phyloP scores from a whole-genome alignment of 2,888 invertebrate species.

The Eulithis testata region DNA sequence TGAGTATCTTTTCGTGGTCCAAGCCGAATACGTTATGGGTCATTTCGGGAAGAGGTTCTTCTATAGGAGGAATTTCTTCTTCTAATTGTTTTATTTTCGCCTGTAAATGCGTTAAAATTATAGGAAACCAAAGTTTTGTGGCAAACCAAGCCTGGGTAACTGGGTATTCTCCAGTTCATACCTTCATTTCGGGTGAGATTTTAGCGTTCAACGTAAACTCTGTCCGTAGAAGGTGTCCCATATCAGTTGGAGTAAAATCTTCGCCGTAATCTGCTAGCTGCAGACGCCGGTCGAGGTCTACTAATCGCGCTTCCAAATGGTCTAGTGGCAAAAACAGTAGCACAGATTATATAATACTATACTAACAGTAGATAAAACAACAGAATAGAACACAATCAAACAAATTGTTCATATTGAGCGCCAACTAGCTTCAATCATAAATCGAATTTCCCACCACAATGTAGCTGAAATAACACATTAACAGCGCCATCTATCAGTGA shows the following conservation, averaged over 20 bases:
- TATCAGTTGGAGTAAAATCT: conserved; percentile 83
- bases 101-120: conserved; percentile 46
- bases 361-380: neutral
- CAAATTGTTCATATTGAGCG: too few species aligned
- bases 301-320: conserved; percentile 79
- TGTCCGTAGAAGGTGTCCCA: conserved; percentile 71
- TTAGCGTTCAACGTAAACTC: conserved; percentile 76
- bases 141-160: too few species aligned
- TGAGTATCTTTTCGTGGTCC: conserved; percentile 87
- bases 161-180: conserved; percentile 39
- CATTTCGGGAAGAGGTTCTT: conserved; percentile 87
- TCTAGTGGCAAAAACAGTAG: conserved; percentile 68
- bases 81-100: conserved; percentile 74
- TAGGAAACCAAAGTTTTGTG: too few species aligned
- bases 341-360: too few species aligned
- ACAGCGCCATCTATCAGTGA: conserved; percentile 21
- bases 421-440: too few species aligned
- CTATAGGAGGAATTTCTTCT: conserved; percentile 59
- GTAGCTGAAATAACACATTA: too few species aligned
- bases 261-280: conserved; percentile 87
- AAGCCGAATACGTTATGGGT: conserved; percentile 88
- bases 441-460: too few species aligned
- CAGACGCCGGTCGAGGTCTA: conserved; percentile 86
- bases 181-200: conserved; percentile 80
- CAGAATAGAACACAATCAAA: too few species aligned